Percentiles rank a stretch among this genome's conserved stretches.
phyloP scores from a whole-genome alignment of 2,113 vertebrate species.

The Oenanthe melanoleuca region DNA sequence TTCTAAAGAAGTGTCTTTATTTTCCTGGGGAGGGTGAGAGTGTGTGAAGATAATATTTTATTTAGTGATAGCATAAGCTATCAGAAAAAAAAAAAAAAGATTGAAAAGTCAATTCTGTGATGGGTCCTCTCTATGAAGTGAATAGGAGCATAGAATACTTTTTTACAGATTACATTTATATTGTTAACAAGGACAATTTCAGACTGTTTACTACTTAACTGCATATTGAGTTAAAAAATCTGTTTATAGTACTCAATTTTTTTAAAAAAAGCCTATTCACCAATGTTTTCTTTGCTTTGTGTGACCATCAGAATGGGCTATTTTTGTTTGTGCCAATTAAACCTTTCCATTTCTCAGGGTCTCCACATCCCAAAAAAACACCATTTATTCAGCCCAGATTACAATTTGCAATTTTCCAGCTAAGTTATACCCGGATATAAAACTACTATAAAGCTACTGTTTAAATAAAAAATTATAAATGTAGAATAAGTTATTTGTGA shows the following conservation, averaged over 20 bases:
- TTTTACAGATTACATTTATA: background rate
- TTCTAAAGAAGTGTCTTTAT: background rate
- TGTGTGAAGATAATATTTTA: background rate
- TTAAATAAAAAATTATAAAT: background rate
- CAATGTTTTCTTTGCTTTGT: background rate
- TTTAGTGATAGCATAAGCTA: background rate
- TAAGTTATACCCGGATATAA: background rate
- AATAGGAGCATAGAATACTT: background rate
- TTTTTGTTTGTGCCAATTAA: background rate
- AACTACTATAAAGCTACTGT: background rate
- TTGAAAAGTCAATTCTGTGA: background rate
- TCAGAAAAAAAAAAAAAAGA: background rate
- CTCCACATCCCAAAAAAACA: background rate
- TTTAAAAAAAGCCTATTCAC: background rate
- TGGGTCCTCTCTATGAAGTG: background rate
- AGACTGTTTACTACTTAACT: background rate
- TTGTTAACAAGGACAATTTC: background rate
- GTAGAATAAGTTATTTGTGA: background rate
- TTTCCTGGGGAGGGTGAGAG: background rate
- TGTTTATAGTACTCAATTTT: background rate
- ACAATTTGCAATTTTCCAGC: background rate
- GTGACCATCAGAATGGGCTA: background rate
- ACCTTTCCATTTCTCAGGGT: background rate
- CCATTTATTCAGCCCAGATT: background rate
- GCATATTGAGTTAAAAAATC: background rate